Evolutionary conservation across 2,888 invertebrate genomes (phyloP), one percentile per base, ranked within the genome.

Genomic region (Drosophila leonis): DNA sequence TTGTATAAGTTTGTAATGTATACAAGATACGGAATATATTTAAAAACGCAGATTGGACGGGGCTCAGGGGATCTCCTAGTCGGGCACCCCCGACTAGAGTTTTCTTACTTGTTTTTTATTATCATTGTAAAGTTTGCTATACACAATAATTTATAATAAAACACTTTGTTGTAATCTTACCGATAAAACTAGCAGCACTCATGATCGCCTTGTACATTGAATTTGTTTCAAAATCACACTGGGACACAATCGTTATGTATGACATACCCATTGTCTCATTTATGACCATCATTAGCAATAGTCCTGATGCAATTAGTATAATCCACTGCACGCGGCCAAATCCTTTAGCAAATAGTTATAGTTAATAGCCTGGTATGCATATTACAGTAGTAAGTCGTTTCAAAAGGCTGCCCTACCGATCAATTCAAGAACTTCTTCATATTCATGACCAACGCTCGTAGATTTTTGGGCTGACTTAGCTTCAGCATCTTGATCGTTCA

Each of bases 211-310:
- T 94, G 78, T 95, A 94, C 44, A 90, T 73, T 3, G 95, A 92
- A 24, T 93, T 93, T 15, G 95, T 93, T 4, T 94, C 85, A 52
- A 96, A 93, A 90, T 96, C 96, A 80, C 96, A 96, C 92, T 96
- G 95, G 0, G 96, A 95, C 0, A 95, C 95, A 13, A 96, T 95
- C 60, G 95, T 94, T 56, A 96, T 94, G 82, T 95, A 95, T 64
- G 95, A 95, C 91, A 96, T 94, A 1, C 95, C 95, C 93, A 96
- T 94, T 13, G 95, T 95, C 92, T 96, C 96, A 92, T 95, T 95
- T 71, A 96, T 95, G 76, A 96, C 95, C 51, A 95, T 95, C 95
- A 95, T 95, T 13, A 96, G 92, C 39, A 95, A 94, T 8, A 95
- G 90, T 0, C 96, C 96, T 15, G 94, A 94, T 55, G 95, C 94